A percentile compares a stretch with the other conserved stretches of the same genome.
phyloP scores from a whole-genome alignment of 2,888 invertebrate genomes.

The Branchinecta sandiegonensis region DNA sequence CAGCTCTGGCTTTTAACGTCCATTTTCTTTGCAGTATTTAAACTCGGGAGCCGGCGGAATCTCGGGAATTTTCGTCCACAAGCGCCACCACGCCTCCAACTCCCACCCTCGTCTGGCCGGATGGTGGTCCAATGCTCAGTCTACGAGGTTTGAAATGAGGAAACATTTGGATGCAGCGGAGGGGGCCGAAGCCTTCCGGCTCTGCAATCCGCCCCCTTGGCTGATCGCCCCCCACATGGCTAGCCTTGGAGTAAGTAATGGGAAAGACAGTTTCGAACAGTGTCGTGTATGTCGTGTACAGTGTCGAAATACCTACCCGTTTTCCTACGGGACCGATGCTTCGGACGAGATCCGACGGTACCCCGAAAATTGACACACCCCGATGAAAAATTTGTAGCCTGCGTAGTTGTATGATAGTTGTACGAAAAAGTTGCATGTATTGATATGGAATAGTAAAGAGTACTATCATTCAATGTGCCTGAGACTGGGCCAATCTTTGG shows the following conservation, averaged over 20 bases:
- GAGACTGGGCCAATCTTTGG: too few relatives aligned
- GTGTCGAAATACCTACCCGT: neutral
- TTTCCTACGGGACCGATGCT: too few relatives aligned
- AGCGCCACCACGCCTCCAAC: slow-evolving; percentile 32
- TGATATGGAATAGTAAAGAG: too few relatives aligned
- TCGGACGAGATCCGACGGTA: too few relatives aligned
- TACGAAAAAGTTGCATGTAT: too few relatives aligned
- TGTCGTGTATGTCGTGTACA: too few relatives aligned
- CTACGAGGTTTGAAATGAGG: slow-evolving; percentile 40
- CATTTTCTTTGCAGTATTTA: slow-evolving; percentile 34
- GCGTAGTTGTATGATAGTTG: too few relatives aligned
- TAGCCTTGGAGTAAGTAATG: slow-evolving; percentile 25
- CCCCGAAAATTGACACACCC: too few relatives aligned
- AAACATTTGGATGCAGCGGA: slow-evolving; percentile 37
- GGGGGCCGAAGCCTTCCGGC: slow-evolving; percentile 38
- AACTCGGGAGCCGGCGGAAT: slow-evolving; percentile 40
- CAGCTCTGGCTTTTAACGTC: too few relatives aligned
- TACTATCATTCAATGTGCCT: too few relatives aligned
- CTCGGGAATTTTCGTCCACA: slow-evolving; percentile 40
- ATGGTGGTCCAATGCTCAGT: slow-evolving; percentile 43
- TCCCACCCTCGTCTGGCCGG: slow-evolving; percentile 35
- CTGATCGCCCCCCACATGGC: slow-evolving; percentile 29
- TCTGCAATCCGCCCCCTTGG: slow-evolving; percentile 41
- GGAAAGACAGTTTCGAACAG: too few relatives aligned
- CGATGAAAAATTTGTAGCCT: too few relatives aligned